Evolutionary conservation across 2,113 vertebrate species (phyloP).

Genomic region (Glaucidium brasilianum): DNA sequence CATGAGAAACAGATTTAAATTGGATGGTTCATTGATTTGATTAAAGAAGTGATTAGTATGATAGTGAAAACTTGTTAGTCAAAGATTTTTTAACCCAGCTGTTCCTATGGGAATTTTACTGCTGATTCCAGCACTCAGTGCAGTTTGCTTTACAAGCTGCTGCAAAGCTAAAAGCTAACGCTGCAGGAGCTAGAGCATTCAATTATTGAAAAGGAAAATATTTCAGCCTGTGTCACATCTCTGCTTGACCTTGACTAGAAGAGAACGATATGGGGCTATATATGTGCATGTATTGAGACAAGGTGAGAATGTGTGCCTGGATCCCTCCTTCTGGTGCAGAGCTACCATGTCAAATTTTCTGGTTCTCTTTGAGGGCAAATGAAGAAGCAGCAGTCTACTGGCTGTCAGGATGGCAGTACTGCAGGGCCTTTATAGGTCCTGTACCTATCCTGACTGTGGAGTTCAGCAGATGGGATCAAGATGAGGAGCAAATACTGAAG

Average conservation of each 20-base stretch:
- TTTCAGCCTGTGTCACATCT: background rate
- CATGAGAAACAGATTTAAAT: conserved; percentile 29
- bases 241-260: background rate
- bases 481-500: background rate
- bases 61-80: conserved; percentile 22
- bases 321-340: background rate
- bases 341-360: background rate
- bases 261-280: background rate
- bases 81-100: conserved; percentile 51
- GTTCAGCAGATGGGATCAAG: background rate
- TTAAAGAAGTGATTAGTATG: conserved; percentile 3
- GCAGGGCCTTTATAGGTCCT: background rate
- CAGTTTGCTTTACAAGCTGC: background rate
- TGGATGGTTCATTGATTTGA: conserved; percentile 25
- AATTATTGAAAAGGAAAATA: background rate
- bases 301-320: background rate
- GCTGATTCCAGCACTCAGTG: background rate
- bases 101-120: background rate
- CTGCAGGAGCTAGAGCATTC: background rate
- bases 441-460: background rate
- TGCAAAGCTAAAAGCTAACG: background rate
- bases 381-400: background rate
- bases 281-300: background rate
- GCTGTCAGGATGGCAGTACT: background rate
- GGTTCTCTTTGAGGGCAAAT: background rate